Conservation (phyloP, 2,113 vertebrate genomes). For the Tapirus terrestris region DNA sequence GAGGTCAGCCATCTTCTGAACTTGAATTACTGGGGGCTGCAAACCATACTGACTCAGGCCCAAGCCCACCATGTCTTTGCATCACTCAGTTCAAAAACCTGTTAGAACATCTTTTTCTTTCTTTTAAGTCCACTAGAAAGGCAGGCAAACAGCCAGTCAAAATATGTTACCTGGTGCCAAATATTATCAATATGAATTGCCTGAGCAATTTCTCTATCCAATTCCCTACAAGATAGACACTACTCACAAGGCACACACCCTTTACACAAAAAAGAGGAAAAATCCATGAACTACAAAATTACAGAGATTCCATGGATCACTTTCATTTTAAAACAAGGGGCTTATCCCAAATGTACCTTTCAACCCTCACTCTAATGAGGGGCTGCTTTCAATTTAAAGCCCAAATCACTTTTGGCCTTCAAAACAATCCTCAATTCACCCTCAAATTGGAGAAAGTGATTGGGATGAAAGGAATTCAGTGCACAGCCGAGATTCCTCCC, state of each 20-base stretch:
- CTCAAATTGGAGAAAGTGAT: background rate
- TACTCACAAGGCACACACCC: background rate
- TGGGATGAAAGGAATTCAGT: background rate
- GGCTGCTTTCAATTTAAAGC: constrained; percentile 43
- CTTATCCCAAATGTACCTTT: background rate
- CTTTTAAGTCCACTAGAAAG: background rate
- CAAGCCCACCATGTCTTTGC: background rate
- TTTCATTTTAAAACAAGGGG: constrained; percentile 50
- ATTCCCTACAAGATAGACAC: constrained; percentile 8
- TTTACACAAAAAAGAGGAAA: constrained; percentile 20
- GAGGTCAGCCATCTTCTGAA: background rate
- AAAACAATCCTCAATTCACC: constrained; percentile 25
- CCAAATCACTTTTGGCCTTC: background rate
- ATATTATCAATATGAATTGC: background rate
- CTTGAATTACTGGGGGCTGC: background rate
- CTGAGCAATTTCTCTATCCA: constrained; percentile 24
- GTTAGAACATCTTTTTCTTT: background rate
- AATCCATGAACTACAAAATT: constrained; percentile 20
- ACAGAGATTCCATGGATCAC: background rate
- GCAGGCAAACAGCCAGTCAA: constrained; percentile 46
- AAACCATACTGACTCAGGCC: background rate
- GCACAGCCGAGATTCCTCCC: background rate
- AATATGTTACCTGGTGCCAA: constrained; percentile 51
- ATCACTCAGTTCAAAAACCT: background rate
- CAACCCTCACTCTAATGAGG: background rate